phyloP scores from a whole-genome alignment of 1,140 invertebrate genomes.

The Medauroidea extradentata region DNA sequence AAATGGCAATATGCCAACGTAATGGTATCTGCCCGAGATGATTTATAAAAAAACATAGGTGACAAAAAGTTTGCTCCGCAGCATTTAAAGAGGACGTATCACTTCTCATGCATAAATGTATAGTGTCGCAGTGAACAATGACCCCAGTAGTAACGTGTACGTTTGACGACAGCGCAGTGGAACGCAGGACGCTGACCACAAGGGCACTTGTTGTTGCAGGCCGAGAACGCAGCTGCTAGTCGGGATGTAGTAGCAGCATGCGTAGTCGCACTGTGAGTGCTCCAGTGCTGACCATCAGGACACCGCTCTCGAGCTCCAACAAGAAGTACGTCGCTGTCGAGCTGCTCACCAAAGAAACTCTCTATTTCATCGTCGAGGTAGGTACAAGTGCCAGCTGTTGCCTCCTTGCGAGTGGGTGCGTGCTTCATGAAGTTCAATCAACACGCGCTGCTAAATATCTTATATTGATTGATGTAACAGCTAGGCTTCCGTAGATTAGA shows the following conservation, averaged over 20 bases:
- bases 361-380: slow-evolving; percentile 61
- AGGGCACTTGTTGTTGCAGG: neutral
- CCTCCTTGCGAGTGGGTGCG: no score
- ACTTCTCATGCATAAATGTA: neutral
- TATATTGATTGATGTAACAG: no score
- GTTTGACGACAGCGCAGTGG: neutral
- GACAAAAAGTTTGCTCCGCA: no score
- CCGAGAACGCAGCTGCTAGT: slow-evolving; percentile 1
- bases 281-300: slow-evolving; percentile 24
- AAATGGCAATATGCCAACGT: no score
- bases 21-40: no score
- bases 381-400: slow-evolving; percentile 19
- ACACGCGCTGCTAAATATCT: no score
- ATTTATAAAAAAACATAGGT: no score
- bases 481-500: no score
- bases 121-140: neutral
- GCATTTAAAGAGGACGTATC: neutral
- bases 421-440: no score
- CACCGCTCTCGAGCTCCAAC: slow-evolving; percentile 14
- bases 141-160: neutral
- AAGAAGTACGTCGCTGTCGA: slow-evolving; percentile 18
- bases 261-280: slow-evolving; percentile 27
- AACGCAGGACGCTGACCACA: no score
- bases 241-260: slow-evolving; percentile 28
- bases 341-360: slow-evolving; percentile 51